These are phyloP conservation scores for Pollimyrus isidori DNA, from an alignment of 2,113 vertebrate genomes.

Conservation along the genomic window DNA sequence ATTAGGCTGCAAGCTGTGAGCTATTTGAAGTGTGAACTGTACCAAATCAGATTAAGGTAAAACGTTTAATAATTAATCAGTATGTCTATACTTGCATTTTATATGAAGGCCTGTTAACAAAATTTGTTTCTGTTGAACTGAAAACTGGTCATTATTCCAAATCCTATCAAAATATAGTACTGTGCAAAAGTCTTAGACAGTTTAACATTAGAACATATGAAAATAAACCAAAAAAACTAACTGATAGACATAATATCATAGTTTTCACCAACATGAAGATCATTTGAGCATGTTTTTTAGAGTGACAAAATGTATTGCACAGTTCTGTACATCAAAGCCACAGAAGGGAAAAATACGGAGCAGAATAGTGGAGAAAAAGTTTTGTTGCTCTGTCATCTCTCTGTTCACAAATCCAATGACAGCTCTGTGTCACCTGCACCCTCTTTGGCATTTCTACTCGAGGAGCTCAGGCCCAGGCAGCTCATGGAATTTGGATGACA, in stretches of 20 bases:
- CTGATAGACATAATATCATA: too few species aligned
- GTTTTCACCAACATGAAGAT: too few species aligned
- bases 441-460: not conserved
- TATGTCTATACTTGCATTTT: not conserved
- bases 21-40: not conserved
- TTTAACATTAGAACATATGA: too few species aligned
- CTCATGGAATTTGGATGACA: not conserved
- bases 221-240: too few species aligned
- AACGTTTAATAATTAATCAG: not conserved
- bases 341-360: not conserved
- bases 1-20: not conserved
- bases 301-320: too few species aligned
- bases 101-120: not conserved
- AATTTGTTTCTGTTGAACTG: not conserved
- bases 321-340: not conserved
- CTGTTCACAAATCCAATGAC: not conserved
- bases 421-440: not conserved
- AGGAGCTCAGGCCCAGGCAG: not conserved
- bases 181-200: too few species aligned
- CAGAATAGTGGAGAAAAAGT: not conserved
- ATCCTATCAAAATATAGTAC: not conserved
- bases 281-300: too few species aligned
- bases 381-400: not conserved
- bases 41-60: not conserved
- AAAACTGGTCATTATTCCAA: not conserved